These are phyloP conservation scores for Rhagonycha lutea DNA, from an alignment of 2,888 invertebrate genomes.

Conservation along the genomic window DNA sequence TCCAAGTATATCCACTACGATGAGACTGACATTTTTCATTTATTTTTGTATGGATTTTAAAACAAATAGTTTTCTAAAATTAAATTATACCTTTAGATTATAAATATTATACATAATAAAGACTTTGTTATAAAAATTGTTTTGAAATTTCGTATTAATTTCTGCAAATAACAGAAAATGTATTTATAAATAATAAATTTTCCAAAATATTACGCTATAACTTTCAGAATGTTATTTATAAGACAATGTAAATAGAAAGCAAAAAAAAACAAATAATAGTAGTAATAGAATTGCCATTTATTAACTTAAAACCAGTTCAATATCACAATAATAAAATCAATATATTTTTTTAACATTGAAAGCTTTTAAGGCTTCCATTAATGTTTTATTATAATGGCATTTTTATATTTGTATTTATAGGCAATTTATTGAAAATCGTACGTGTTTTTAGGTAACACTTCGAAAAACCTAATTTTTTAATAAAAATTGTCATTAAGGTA, in stretches of 20 bases:
- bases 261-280: too few relatives aligned
- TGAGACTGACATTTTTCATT: neutral
- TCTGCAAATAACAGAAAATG: neutral
- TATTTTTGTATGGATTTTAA: neutral
- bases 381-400: neutral
- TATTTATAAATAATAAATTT: neutral
- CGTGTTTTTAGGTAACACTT: neutral
- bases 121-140: neutral
- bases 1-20: neutral
- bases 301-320: neutral
- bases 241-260: neutral
- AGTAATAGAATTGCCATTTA: neutral
- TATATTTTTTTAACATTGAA: neutral
- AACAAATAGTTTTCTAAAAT: neutral
- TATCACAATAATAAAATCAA: neutral
- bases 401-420: neutral
- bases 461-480: neutral
- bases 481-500: neutral
- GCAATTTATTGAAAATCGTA: neutral
- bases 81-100: neutral
- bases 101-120: neutral
- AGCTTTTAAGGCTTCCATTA: neutral
- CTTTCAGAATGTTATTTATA: neutral
- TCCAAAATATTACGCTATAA: neutral
- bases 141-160: too few relatives aligned